Evolutionary conservation across 2,113 vertebrate species (phyloP).

Genomic region (Coreoperca whiteheadi): DNA sequence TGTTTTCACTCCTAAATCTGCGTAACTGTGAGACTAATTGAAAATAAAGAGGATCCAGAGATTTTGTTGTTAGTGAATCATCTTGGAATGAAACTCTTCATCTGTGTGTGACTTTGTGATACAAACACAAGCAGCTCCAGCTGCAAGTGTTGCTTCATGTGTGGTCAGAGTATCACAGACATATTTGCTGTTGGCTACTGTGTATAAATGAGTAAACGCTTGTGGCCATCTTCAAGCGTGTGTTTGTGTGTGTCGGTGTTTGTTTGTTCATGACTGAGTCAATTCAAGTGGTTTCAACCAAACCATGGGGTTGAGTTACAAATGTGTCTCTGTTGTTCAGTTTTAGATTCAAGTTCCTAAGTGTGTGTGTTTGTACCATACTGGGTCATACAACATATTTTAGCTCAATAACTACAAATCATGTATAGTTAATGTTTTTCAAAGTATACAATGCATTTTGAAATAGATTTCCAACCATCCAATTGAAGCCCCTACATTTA

Average conservation of each 20-base stretch:
- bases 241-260: constrained; percentile 5
- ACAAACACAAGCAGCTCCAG: constrained; percentile 9
- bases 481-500: too few species aligned
- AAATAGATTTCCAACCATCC: too few species aligned
- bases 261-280: constrained; percentile 28
- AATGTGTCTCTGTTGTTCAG: background rate
- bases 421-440: background rate
- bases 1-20: background rate
- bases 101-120: background rate
- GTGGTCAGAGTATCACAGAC: constrained; percentile 35
- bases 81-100: background rate
- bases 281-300: constrained; percentile 30
- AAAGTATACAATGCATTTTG: too few species aligned
- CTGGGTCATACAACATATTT: background rate
- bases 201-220: constrained; percentile 23
- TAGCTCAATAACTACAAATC: background rate
- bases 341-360: background rate
- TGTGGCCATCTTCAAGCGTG: constrained; percentile 12
- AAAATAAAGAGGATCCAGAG: too few species aligned
- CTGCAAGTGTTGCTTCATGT: constrained; percentile 39
- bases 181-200: constrained; percentile 32
- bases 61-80: too few species aligned
- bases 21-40: background rate
- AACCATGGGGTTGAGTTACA: background rate
- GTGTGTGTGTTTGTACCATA: background rate